Evolutionary conservation across 2,113 vertebrate genomes (phyloP).

Genomic region (mouse (Mus musculus)): DNA sequence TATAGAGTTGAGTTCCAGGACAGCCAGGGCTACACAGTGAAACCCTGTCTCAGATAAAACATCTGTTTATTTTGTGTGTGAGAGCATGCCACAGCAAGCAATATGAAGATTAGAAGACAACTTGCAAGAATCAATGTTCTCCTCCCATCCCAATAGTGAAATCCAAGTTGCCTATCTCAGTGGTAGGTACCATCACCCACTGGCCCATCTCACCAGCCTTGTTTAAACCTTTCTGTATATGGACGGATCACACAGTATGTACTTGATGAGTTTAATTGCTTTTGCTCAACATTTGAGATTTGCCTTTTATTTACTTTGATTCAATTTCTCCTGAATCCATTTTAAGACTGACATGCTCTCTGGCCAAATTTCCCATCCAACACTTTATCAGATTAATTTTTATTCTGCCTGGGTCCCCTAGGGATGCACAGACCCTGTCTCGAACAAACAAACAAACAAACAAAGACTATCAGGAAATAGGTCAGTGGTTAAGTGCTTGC

Average conservation of each 20-base stretch:
- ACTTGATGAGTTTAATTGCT: neutral
- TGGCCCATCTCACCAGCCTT: neutral
- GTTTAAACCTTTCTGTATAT: conserved; percentile 6
- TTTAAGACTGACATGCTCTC: neutral
- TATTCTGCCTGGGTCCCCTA: neutral
- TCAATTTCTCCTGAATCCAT: neutral
- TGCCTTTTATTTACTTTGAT: neutral
- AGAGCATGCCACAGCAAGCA: neutral
- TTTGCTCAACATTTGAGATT: conserved; percentile 37
- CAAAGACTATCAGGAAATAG: neutral
- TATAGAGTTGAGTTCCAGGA: neutral
- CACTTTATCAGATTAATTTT: conserved; percentile 25
- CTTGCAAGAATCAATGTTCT: neutral
- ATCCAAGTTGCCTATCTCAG: neutral
- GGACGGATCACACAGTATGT: neutral
- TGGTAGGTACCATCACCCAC: neutral
- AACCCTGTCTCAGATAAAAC: neutral
- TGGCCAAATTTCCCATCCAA: neutral
- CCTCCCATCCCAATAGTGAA: neutral
- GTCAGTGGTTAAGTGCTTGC: neutral
- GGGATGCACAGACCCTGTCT: neutral
- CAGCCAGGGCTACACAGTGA: neutral
- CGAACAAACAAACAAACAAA: neutral
- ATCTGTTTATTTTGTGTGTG: neutral
- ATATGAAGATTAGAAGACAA: neutral